Evolutionary conservation across 2,888 invertebrate genomes (phyloP), one percentile per base, ranked within the genome.

Genomic region (Hirtodrosophila alboralis): DNA sequence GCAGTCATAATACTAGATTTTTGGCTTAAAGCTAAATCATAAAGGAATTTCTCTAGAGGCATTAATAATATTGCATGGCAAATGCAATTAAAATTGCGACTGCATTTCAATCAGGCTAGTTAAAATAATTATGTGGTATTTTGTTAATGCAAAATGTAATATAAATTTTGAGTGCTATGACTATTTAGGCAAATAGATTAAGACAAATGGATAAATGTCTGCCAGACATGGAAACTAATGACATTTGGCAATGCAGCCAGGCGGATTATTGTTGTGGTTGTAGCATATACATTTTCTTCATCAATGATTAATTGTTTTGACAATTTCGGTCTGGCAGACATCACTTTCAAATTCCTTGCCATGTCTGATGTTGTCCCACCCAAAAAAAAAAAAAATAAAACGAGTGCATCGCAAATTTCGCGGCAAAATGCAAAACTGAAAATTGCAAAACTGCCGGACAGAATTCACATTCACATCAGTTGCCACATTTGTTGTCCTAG

Each of bases 221-320:
- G 45, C 56, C 56, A 13, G 27, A 59, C 33, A 30, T 41, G 47
- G 26, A 33, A 53, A 61, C 71, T 57, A 68, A 64, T 83, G 83
- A 79, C 73, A 83, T 68, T 73, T 62, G 58, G 43, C 36, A 49
- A 58, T 51, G 21, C 68, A 61, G 59, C 54, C 56, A 57, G 45
- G 52, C 67, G 48, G 53, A 43, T 45, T 38, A 16, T 13, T 37
- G 60, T 13, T 21, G 45, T 12, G 37, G 47, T 18, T 43, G 57
- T 60, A 54, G 61, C 73, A 60, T 75, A 72, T 60, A 79, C 74
- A 79, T 72, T 85, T 85, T 85, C 84, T 84, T 72, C 76, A 76
- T 85, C 83, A 84, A 84, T 83, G 83, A 83, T 83, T 85, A 83
- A 83, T 83, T 83, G 86, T 85, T 83, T 85, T 85, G 83, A 83